Base-by-base conservation (phyloP, 53 echinoderm and acorn worm species). In the Holothuria scabra region DNA sequence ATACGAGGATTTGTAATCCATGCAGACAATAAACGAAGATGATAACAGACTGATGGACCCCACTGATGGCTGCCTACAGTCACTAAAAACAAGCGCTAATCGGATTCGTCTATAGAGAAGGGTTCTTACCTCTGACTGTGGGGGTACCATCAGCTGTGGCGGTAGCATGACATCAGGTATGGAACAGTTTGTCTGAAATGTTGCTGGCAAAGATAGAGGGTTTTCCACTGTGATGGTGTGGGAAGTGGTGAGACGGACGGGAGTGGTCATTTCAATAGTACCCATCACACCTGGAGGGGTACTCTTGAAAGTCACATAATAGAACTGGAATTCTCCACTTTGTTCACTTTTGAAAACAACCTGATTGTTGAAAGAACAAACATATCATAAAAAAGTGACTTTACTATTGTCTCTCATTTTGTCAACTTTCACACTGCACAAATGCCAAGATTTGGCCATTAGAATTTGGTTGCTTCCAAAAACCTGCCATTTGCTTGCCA, bases 261-360 rank as follows among this genome's bases (percentile, higher is more conserved):
- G 99, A 2, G 99, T 99, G 83, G 89, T 92, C 99, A 99, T 94
- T 87, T 94, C 94, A 32, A 99, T 87, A 87, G 90, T 85, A 74
- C 91, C 94, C 38, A 99, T 99, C 80, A 99, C 83, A n/a, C 94
- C 99, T 28, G 99, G 94, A 16, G 99, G 88, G 34, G 92, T 92
- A 80, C 94, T 92, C 90, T 99, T 99, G 87, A 99, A 99, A 46
- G 99, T 99, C 69, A 92, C 88, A 83, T 92, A 94, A 86, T 99
- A 99, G 89, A 94, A 99, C 88, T 99, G 99, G 89, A 92, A 99
- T 86, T 99, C 99, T 4, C 85, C 79, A 29, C 91, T 89, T 60
- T 91, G 88, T 61, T 99, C 94, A 32, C 92, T 99, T 55, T 91
- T 88, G 88, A 99, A 99, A 9, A 94, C 64, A 28, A 99, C 94